Conservation (phyloP, 2,113 vertebrate species). For the Colistium nudipinnis region DNA sequence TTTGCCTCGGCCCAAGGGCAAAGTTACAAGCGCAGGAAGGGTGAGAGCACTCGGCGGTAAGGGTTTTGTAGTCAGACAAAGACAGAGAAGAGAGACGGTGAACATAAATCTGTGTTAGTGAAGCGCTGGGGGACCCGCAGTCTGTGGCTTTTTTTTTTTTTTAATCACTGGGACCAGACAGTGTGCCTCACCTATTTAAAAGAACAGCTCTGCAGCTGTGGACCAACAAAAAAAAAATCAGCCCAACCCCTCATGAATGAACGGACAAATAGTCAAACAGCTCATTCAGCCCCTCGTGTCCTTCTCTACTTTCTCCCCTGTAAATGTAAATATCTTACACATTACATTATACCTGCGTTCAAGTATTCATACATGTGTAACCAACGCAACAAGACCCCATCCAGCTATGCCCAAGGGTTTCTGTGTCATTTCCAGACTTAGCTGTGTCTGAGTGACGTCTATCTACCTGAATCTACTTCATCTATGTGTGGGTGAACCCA, state of each 20-base stretch:
- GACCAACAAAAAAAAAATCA: constrained; percentile 1
- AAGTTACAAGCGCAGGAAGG: constrained; percentile 41
- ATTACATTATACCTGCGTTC: constrained; percentile 9
- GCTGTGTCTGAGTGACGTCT: constrained; percentile 28
- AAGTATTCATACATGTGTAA: constrained; percentile 38
- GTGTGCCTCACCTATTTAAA: constrained; percentile 40
- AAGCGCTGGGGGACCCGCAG: constrained; percentile 48
- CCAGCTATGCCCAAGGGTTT: constrained; percentile 37
- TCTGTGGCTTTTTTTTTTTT: constrained; percentile 51
- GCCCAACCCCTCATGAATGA: constrained; percentile 7
- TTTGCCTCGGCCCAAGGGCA: constrained; percentile 53
- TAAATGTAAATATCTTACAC: constrained; percentile 16
- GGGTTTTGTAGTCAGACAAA: constrained; percentile 60
- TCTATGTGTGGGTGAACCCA: constrained; percentile 35
- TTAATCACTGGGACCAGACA: constrained; percentile 59
- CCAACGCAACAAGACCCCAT: constrained; percentile 52
- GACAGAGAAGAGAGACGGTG: constrained; percentile 59
- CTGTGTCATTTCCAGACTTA: constrained; percentile 41
- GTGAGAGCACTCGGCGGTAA: constrained; percentile 47
- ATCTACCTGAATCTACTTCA: constrained; percentile 43
- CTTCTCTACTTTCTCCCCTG: not conserved
- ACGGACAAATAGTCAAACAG: constrained; percentile 7
- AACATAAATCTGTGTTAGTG: constrained; percentile 71
- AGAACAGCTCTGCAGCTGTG: constrained; percentile 14
- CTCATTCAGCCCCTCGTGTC: constrained; percentile 10